Percentiles rank a stretch among this genome's conserved stretches.
These are phyloP conservation scores for Genyomyrus donnyi DNA, from an alignment of 2,113 vertebrate species.

Conservation along the genomic window DNA sequence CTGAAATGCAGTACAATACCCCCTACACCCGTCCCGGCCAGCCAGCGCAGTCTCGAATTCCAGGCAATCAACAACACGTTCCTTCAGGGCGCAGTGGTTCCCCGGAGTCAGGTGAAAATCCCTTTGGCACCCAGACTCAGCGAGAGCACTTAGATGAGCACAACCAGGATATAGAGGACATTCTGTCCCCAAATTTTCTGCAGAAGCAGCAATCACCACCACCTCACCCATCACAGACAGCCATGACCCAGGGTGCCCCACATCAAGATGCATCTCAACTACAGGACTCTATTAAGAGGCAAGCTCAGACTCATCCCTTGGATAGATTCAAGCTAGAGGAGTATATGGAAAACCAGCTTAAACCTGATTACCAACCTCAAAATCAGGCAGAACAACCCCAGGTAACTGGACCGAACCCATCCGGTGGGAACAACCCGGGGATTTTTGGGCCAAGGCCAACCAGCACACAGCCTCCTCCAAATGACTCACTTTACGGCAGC, in stretches of 20 bases:
- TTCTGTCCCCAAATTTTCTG: slow-evolving; percentile 58
- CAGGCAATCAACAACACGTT: slow-evolving; percentile 47
- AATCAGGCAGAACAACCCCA: slow-evolving; percentile 56
- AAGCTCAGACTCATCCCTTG: slow-evolving; percentile 29
- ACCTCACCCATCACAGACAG: slow-evolving; percentile 53
- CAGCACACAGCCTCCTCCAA: slow-evolving; percentile 47
- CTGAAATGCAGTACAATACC: slow-evolving; percentile 53
- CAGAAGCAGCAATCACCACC: slow-evolving; percentile 59
- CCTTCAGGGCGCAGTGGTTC: slow-evolving; percentile 52
- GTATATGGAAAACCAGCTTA: slow-evolving; percentile 55
- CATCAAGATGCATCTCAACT: slow-evolving; percentile 16
- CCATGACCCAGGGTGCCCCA: slow-evolving; percentile 27
- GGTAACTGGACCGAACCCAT: slow-evolving; percentile 36
- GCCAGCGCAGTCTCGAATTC: slow-evolving; percentile 42
- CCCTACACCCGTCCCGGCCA: slow-evolving; percentile 32
- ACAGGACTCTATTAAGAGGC: slow-evolving; percentile 19
- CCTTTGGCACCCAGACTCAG: slow-evolving; percentile 52
- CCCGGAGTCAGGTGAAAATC: slow-evolving; percentile 48
- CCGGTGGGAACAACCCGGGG: slow-evolving; percentile 45
- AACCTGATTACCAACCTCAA: slow-evolving; percentile 55
- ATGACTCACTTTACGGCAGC: slow-evolving; percentile 53
- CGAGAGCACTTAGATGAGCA: slow-evolving; percentile 67
- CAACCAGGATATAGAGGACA: slow-evolving; percentile 58
- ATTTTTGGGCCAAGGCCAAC: slow-evolving; percentile 41
- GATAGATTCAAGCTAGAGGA: slow-evolving; percentile 53